These are phyloP conservation scores for Reinhardtius hippoglossoides DNA, from an alignment of 2,113 vertebrate species.

Conservation along the genomic window DNA sequence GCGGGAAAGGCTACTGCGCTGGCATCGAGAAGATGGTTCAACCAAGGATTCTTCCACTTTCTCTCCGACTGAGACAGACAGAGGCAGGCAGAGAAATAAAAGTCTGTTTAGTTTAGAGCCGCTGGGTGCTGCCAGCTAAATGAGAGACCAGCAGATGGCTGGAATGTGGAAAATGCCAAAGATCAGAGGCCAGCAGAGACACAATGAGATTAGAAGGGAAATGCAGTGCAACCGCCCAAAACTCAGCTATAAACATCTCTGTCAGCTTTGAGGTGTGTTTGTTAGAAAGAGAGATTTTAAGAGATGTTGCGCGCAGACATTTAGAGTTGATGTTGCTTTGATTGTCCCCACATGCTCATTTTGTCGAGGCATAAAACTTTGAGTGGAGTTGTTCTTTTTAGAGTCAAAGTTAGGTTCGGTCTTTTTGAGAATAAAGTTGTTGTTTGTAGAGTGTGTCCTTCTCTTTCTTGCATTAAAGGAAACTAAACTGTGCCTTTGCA, in stretches of 20 bases:
- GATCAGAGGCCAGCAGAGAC: conserved; percentile 69
- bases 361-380: background rate
- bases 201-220: conserved; percentile 67
- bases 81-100: conserved; percentile 32
- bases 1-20: background rate
- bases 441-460: background rate
- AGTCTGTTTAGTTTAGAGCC: conserved; percentile 50
- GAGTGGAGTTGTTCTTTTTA: background rate
- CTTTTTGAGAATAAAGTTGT: background rate
- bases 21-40: background rate
- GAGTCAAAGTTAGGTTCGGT: background rate
- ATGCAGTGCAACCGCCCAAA: conserved; percentile 47
- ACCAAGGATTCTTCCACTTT: background rate
- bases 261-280: conserved; percentile 29
- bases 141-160: conserved; percentile 73
- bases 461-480: too few species aligned
- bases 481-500: too few species aligned
- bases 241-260: conserved; percentile 60
- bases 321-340: conserved; percentile 24
- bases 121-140: conserved; percentile 62
- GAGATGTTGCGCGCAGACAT: conserved; percentile 24
- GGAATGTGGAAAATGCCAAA: conserved; percentile 76
- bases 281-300: conserved; percentile 28
- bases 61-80: conserved; percentile 6
- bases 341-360: conserved; percentile 6